These are phyloP conservation scores for Psittacula derbiana DNA, from an alignment of 2,797 vertebrate species.

Conservation along the genomic window DNA sequence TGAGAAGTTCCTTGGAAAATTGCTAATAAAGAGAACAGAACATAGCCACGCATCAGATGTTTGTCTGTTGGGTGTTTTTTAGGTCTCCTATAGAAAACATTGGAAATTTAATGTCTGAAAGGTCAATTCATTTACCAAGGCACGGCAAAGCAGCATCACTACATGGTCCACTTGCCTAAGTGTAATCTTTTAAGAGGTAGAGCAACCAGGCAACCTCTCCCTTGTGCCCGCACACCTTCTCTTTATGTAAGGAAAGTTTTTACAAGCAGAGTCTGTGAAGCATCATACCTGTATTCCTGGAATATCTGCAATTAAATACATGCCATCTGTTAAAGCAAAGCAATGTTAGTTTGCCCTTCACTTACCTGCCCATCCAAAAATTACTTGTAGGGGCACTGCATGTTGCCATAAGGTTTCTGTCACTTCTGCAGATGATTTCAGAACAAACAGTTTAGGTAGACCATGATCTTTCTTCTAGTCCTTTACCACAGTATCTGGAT, in stretches of 20 bases:
- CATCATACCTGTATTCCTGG: background rate
- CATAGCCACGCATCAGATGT: background rate
- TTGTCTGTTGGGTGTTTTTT: background rate
- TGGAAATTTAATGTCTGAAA: background rate
- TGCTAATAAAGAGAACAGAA: background rate
- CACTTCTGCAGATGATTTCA: background rate
- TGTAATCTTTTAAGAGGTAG: background rate
- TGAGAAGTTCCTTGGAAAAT: background rate
- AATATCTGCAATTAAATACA: background rate
- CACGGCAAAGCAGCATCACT: background rate
- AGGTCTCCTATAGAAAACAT: background rate
- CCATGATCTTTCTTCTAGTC: background rate
- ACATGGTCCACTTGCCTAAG: background rate
- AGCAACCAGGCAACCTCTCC: background rate
- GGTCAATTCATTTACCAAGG: background rate
- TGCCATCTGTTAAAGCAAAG: background rate
- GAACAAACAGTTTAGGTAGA: background rate
- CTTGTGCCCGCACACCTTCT: background rate
- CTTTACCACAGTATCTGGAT: background rate
- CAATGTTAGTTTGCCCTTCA: background rate
- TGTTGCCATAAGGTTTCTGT: background rate
- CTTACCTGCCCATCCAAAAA: background rate
- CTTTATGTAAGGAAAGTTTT: background rate
- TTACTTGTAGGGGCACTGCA: background rate
- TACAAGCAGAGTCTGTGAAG: background rate